Evolutionary conservation across 2,113 vertebrate species (phyloP).

Genomic region (Eleginops maclovinus): DNA sequence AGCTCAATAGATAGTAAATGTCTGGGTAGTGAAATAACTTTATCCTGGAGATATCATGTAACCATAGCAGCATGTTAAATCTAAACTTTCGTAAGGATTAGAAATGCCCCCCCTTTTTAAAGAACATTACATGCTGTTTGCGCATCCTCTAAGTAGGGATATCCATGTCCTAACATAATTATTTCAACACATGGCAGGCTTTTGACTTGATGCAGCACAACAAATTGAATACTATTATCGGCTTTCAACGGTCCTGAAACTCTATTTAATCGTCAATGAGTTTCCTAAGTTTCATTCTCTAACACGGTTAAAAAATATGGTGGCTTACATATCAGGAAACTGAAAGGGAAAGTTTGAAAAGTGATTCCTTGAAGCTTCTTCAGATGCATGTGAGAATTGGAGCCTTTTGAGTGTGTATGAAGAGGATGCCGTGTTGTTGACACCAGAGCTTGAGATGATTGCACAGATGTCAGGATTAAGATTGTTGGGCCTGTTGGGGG

Average conservation of each 20-base stretch:
- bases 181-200: not conserved
- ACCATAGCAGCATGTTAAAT: not conserved
- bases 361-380: conserved; percentile 6
- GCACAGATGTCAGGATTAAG: conserved; percentile 57
- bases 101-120: not conserved
- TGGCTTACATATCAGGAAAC: not conserved
- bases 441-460: conserved; percentile 39
- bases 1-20: not conserved
- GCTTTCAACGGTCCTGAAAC: not conserved
- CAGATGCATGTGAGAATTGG: conserved; percentile 4
- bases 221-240: not conserved
- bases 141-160: not conserved
- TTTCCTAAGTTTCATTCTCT: not conserved
- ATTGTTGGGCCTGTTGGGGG: conserved; percentile 35
- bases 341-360: not conserved
- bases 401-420: conserved; percentile 18
- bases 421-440: conserved; percentile 32
- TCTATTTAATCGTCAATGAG: not conserved
- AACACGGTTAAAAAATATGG: not conserved
- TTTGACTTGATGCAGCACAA: not conserved
- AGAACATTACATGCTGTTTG: not conserved
- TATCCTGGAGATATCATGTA: not conserved
- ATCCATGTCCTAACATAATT: not conserved
- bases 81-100: not conserved
- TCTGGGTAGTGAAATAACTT: too few species aligned